phyloP scores from a whole-genome alignment of 2,888 invertebrate species.

The Coleophora flavipennella region DNA sequence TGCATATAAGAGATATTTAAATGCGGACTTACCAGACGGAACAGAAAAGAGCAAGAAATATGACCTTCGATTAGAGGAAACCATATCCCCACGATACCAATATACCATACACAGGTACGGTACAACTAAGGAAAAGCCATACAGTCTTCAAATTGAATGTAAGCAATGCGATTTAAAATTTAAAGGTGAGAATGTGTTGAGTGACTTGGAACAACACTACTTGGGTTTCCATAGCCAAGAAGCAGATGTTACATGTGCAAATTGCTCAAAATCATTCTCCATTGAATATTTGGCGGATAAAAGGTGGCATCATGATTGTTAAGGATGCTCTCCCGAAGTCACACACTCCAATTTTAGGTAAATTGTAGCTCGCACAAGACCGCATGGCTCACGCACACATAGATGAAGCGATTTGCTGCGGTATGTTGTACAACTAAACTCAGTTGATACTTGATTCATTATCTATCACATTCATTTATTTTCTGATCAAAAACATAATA shows the following conservation, averaged over 20 bases:
- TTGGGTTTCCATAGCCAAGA: slow-evolving; percentile 28
- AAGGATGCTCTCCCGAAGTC: too few species aligned
- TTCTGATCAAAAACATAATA: too few species aligned
- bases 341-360: too few species aligned
- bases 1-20: slow-evolving; percentile 37
- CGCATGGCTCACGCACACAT: too few species aligned
- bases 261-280: slow-evolving; percentile 24
- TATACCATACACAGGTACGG: neutral
- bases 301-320: slow-evolving; percentile 34
- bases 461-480: too few species aligned
- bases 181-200: slow-evolving; percentile 10
- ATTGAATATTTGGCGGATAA: slow-evolving; percentile 20
- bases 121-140: too few species aligned
- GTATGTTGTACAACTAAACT: too few species aligned
- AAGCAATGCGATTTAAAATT: too few species aligned
- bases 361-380: too few species aligned
- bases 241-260: slow-evolving; percentile 31
- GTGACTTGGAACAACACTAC: slow-evolving; percentile 27
- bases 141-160: too few species aligned
- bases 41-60: slow-evolving; percentile 11
- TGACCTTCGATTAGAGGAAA: slow-evolving; percentile 42
- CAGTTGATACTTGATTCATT: too few species aligned
- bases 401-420: too few species aligned
- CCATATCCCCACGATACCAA: slow-evolving; percentile 21
- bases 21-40: slow-evolving; percentile 16